Evolutionary conservation across 2,888 invertebrate genomes (phyloP).

Genomic region (Carterocephalus palaemon): DNA sequence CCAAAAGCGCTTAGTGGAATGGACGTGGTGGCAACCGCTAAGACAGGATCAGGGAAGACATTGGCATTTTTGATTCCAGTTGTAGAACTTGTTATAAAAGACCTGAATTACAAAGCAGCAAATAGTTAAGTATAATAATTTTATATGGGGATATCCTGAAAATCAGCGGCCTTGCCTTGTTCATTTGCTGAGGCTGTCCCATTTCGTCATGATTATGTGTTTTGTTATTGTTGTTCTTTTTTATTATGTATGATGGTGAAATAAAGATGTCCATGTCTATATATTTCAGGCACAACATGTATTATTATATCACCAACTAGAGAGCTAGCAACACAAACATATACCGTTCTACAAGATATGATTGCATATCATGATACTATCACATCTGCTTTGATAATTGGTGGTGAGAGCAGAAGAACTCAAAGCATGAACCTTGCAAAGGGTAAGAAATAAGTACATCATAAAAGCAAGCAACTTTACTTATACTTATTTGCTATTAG

Average conservation of each 20-base stretch:
- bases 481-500: too few relatives aligned
- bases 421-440: conserved; percentile 91
- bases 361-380: conserved; percentile 88
- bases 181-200: too few relatives aligned
- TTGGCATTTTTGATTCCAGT: conserved; percentile 96
- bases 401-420: conserved; percentile 91
- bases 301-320: conserved; percentile 97
- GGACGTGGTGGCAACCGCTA: conserved; percentile 96
- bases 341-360: conserved; percentile 93
- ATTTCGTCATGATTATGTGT: too few relatives aligned
- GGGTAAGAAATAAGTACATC: too few relatives aligned
- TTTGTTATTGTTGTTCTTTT: too few relatives aligned
- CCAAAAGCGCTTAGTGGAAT: conserved; percentile 91
- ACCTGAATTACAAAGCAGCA: conserved; percentile 31
- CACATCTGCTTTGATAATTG: conserved; percentile 93
- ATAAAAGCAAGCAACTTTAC: too few relatives aligned
- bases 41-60: conserved; percentile 98
- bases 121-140: conserved; percentile 26
- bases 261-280: not conserved
- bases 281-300: conserved; percentile 85
- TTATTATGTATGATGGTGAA: too few relatives aligned
- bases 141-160: too few relatives aligned
- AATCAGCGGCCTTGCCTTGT: too few relatives aligned
- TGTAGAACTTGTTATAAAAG: conserved; percentile 90
- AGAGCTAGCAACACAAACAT: conserved; percentile 97